These are phyloP conservation scores for Percina caprodes DNA, from an alignment of 2,113 vertebrate species.

Conservation along the genomic window DNA sequence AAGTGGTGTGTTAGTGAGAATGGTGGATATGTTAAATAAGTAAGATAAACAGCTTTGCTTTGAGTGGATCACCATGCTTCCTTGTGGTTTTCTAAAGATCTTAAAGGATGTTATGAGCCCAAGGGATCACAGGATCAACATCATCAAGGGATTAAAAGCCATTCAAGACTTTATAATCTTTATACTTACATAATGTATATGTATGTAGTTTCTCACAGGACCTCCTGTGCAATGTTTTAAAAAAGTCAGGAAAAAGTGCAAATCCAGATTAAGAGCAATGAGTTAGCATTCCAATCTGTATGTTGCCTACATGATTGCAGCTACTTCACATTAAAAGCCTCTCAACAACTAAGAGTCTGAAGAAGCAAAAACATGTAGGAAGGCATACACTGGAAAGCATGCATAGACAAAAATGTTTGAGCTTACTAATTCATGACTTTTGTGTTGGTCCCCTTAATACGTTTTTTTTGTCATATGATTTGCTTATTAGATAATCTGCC, in stretches of 20 bases:
- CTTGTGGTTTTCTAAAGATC: conserved; percentile 21
- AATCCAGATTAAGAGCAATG: conserved; percentile 36
- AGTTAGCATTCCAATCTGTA: conserved; percentile 11
- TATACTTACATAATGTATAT: conserved; percentile 29
- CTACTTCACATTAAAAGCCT: conserved; percentile 6
- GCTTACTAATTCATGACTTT: neutral
- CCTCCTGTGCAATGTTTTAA: neutral
- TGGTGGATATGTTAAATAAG: too few species aligned
- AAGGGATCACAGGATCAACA: conserved; percentile 33
- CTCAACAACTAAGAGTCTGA: neutral
- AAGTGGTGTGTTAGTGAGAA: conserved; percentile 7
- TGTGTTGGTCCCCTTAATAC: neutral
- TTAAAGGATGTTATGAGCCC: conserved; percentile 35
- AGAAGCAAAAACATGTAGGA: neutral
- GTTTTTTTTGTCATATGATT: neutral
- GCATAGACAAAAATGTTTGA: neutral
- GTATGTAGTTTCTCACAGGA: conserved; percentile 14
- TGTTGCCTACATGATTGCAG: neutral
- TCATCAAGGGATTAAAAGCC: conserved; percentile 31
- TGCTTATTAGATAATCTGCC: neutral
- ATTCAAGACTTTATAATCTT: conserved; percentile 32
- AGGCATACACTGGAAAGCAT: neutral
- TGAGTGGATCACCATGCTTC: conserved; percentile 42
- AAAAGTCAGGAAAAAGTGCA: conserved; percentile 23
- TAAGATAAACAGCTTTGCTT: conserved; percentile 3